Evolutionary conservation across 2,113 vertebrate species (phyloP).

Genomic region (Lophotis ruficrista): DNA sequence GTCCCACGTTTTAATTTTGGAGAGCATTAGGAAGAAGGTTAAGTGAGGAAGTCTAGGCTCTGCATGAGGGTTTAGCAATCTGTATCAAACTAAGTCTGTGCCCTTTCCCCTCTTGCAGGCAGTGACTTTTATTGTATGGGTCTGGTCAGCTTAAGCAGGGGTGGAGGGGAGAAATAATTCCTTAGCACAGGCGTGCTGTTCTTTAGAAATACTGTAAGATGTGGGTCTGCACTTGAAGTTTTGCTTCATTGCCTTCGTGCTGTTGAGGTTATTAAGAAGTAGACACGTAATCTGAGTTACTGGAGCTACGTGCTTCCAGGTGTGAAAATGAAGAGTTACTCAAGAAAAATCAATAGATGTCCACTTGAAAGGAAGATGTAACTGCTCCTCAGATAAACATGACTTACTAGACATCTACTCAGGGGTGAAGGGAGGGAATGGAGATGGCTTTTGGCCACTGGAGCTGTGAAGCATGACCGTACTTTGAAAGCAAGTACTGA

Average conservation of each 20-base stretch:
- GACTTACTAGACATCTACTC: background rate
- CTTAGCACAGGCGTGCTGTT: background rate
- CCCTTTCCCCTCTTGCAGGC: background rate
- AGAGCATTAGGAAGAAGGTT: background rate
- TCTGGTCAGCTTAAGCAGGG: background rate
- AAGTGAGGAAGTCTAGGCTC: background rate
- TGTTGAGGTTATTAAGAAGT: fast-evolving
- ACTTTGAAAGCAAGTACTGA: background rate
- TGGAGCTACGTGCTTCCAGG: background rate
- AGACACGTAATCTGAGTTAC: fast-evolving
- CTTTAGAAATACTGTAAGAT: background rate
- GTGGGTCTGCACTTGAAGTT: background rate
- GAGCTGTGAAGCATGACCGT: background rate
- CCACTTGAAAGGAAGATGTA: background rate
- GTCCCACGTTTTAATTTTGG: background rate
- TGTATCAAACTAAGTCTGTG: background rate
- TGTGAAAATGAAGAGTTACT: background rate
- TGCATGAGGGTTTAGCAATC: background rate
- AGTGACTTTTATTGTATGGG: background rate
- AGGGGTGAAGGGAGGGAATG: background rate
- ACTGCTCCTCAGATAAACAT: background rate
- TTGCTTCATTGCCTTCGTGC: background rate
- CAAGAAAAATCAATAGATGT: background rate
- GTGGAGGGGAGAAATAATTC: background rate
- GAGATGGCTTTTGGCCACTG: background rate